Conservation (phyloP, 2,888 invertebrate genomes). For the Phania funesta region DNA sequence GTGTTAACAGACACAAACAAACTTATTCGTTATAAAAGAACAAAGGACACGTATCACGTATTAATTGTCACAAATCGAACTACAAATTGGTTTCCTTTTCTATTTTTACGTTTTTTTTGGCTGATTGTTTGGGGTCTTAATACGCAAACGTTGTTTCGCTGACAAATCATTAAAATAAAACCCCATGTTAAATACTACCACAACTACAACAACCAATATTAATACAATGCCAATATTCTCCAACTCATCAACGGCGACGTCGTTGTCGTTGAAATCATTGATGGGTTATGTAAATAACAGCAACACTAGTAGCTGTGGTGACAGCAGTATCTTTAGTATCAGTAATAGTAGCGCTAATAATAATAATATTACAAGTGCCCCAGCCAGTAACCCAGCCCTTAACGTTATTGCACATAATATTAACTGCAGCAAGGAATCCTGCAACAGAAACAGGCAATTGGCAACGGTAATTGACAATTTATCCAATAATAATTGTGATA, state of each 20-base stretch:
- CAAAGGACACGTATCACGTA: conserved; percentile 33
- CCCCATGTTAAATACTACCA: conserved; percentile 68
- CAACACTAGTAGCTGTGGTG: conserved; percentile 49
- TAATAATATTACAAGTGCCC: conserved; percentile 15
- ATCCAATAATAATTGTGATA: conserved; percentile 76
- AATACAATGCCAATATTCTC: conserved; percentile 23
- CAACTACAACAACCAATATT: conserved; percentile 36
- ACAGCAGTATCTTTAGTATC: neutral
- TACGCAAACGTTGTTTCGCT: conserved; percentile 21
- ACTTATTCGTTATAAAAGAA: conserved; percentile 13
- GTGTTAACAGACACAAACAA: conserved; percentile 17
- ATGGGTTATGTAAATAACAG: conserved; percentile 62
- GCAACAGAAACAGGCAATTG: conserved; percentile 76
- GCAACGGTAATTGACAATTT: conserved; percentile 79
- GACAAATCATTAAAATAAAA: conserved; percentile 32
- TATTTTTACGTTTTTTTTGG: conserved; percentile 26
- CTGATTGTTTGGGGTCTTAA: neutral
- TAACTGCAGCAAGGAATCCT: conserved; percentile 66
- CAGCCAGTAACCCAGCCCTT: conserved; percentile 1
- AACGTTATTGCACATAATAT: conserved; percentile 38
- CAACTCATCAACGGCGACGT: conserved; percentile 52
- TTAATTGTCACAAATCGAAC: conserved; percentile 31
- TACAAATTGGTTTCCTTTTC: conserved; percentile 51
- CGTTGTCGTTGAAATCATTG: conserved; percentile 38
- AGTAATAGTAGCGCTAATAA: neutral